Percentiles rank a stretch among this genome's conserved stretches.
Evolutionary conservation across 2,797 vertebrate species (phyloP).

Genomic region (Chelmon rostratus): DNA sequence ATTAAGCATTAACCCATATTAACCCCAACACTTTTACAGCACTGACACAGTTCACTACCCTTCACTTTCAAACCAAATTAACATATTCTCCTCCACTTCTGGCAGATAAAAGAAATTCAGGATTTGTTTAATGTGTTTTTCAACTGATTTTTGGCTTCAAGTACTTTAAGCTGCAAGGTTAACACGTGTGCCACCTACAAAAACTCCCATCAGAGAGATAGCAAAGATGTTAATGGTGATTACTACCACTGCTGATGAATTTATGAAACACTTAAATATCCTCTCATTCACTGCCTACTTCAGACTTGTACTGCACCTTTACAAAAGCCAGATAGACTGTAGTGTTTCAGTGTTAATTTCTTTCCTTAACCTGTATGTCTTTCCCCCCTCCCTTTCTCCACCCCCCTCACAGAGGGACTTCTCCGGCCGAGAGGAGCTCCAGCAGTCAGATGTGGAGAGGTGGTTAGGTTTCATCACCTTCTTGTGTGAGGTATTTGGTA

Average conservation of each 20-base stretch:
- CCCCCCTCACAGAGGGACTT: constrained; percentile 92
- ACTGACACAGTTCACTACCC: constrained; percentile 52
- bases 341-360: constrained; percentile 4
- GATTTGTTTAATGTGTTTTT: constrained; percentile 70
- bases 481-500: constrained; percentile 96
- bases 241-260: constrained; percentile 51
- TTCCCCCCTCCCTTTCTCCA: not conserved
- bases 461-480: constrained; percentile 99
- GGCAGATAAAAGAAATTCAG: constrained; percentile 61
- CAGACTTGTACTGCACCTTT: constrained; percentile 22
- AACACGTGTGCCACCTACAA: constrained; percentile 66
- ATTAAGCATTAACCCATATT: constrained; percentile 77
- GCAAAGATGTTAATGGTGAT: constrained; percentile 64
- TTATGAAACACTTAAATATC: constrained; percentile 48
- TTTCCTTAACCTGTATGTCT: not conserved
- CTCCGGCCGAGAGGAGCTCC: constrained; percentile 91
- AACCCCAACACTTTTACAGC: constrained; percentile 65
- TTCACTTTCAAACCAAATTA: constrained; percentile 64
- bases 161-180: constrained; percentile 58
- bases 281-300: constrained; percentile 52
- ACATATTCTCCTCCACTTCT: constrained; percentile 59
- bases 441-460: constrained; percentile 92
- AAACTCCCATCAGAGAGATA: constrained; percentile 61
- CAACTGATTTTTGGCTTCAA: constrained; percentile 52
- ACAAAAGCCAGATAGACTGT: constrained; percentile 16